A percentile compares a stretch with the other conserved stretches of the same genome.
phyloP scores from a whole-genome alignment of 1,140 invertebrate genomes.

The Chelonus insularis region DNA sequence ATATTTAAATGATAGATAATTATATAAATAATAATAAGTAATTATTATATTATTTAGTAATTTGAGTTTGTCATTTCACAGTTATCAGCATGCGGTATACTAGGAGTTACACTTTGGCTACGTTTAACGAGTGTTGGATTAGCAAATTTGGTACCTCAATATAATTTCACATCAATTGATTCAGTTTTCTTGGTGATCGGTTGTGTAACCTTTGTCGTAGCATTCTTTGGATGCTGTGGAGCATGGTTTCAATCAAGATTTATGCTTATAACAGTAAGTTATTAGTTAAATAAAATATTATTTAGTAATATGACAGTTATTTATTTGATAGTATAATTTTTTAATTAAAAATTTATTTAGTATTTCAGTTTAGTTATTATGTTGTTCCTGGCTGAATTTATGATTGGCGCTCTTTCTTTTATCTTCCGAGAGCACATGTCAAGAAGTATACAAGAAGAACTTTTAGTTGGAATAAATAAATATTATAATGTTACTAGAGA shows the following conservation, averaged over 20 bases:
- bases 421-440: constrained; percentile 73
- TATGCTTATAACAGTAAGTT: constrained; percentile 73
- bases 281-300: not conserved
- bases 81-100: constrained; percentile 74
- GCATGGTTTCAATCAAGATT: constrained; percentile 80
- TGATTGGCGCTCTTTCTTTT: constrained; percentile 76
- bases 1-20: no score
- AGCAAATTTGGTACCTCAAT: constrained; percentile 71
- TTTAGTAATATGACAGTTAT: no score
- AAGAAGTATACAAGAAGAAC: constrained; percentile 67
- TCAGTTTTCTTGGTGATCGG: constrained; percentile 70
- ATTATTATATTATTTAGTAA: not conserved
- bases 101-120: constrained; percentile 77
- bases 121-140: constrained; percentile 72
- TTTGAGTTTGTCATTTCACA: constrained; percentile 49
- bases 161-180: constrained; percentile 71
- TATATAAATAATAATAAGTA: no score
- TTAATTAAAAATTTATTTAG: no score
- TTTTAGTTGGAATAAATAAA: constrained; percentile 69
- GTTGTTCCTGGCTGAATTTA: constrained; percentile 78
- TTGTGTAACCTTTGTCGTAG: constrained; percentile 70
- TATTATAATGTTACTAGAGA: constrained; percentile 70
- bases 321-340: no score
- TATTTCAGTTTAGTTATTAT: constrained; percentile 83
- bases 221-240: constrained; percentile 81